Base-by-base conservation (phyloP, 1,140 invertebrate genomes). In the Aphis craccivora region DNA sequence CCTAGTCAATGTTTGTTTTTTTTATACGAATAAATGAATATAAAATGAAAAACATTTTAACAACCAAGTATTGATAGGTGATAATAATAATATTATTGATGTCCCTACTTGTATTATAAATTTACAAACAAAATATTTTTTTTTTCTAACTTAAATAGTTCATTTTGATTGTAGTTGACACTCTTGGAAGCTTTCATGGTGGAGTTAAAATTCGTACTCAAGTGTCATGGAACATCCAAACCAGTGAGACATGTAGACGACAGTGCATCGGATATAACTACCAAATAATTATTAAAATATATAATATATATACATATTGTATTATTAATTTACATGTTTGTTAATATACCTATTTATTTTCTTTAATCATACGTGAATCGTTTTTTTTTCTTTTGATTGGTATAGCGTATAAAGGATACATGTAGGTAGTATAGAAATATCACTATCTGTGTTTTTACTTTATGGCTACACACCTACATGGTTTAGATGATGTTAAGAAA, bases 141-240 rank as follows among this genome's bases (percentile, higher is more conserved):
- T 25, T 40, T 43, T 25, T n/a, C n/a, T n/a, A n/a, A 67, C 11
- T 76, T 76, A 76, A 76, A 76, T 76, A n/a, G n/a, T 76, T 76
- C 45, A 89, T 60, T 60, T 90, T 35, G 8, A 90, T 90, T 95
- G 43, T 94, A 98, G 97, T 96, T 97, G 20, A 96, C 97, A 2
- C 97, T 98, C 94, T 96, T 96, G 94, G 95, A 96, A 90, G 97
- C 97, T 94, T 94, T 98, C 7, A 95, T 96, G 25, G 96, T 97
- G 94, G 98, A 98, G 94, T 94, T 98, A 20, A 97, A 96, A 94
- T 98, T 98, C 94, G 97, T 97, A 6, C 94, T 97, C 0, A 97
- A 96, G 94, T 98, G 97, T 94, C 97, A 96, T 53, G 97, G 97
- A 4, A 97, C 97, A 48, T 97, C 97, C 4, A 98, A 98, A 94